Conservation (phyloP, 2,113 vertebrate species). For the Mirounga angustirostris region DNA sequence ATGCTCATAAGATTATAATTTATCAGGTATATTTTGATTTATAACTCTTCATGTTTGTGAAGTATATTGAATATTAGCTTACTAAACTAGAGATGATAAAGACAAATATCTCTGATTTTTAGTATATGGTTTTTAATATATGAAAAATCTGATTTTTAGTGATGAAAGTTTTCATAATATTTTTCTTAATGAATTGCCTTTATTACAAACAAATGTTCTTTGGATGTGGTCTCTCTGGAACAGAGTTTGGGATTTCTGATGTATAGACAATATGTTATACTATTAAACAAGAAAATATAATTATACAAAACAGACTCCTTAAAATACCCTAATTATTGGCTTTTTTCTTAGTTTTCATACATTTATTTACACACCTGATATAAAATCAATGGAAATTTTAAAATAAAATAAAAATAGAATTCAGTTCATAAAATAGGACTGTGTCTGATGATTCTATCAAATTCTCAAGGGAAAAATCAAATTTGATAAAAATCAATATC, state of each 20-base stretch:
- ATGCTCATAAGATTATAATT: not conserved
- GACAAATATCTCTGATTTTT: not conserved
- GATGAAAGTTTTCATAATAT: not conserved
- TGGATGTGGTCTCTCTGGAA: not conserved
- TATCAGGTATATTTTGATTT: not conserved
- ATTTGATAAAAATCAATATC: conserved; percentile 69
- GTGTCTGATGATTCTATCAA: conserved; percentile 37
- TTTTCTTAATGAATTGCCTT: not conserved
- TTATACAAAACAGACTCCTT: not conserved
- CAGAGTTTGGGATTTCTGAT: not conserved
- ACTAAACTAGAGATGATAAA: not conserved
- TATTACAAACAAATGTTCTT: not conserved
- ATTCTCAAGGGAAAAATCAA: conserved; percentile 54
- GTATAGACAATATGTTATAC: not conserved
- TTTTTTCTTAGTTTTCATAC: not conserved
- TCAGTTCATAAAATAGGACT: not conserved
- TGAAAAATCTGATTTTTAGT: not conserved
- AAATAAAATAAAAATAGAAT: conserved; percentile 7
- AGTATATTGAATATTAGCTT: not conserved
- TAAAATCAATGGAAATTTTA: not conserved
- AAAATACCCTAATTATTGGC: not conserved
- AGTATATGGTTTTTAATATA: not conserved
- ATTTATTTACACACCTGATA: not conserved
- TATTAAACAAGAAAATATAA: not conserved
- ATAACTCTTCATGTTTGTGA: not conserved